These are phyloP conservation scores for Chelonoidis abingdonii DNA, from an alignment of 2,113 vertebrate genomes.

Conservation along the genomic window DNA sequence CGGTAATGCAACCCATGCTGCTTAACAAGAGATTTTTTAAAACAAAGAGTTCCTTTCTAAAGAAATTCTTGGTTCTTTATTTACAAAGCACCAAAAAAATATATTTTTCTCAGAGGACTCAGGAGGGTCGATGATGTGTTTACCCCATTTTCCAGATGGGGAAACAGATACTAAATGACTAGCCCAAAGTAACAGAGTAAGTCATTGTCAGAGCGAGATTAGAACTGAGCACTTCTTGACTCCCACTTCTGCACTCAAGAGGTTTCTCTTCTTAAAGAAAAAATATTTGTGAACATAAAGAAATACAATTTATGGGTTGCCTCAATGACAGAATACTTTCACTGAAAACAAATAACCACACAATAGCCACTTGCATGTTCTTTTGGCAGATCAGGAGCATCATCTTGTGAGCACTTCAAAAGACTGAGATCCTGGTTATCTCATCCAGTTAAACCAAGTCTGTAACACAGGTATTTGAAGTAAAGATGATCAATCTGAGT, in stretches of 20 bases:
- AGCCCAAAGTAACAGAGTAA: background rate
- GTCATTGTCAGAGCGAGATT: background rate
- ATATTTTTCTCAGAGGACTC: background rate
- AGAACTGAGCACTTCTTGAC: background rate
- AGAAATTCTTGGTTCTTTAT: background rate
- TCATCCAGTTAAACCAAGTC: too few species aligned
- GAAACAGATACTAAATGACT: background rate
- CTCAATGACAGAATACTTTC: background rate
- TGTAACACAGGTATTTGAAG: too few species aligned
- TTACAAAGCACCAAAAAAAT: background rate
- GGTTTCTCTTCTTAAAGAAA: background rate
- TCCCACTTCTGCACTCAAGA: background rate
- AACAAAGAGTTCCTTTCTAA: background rate
- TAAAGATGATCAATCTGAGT: too few species aligned
- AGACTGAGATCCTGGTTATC: too few species aligned
- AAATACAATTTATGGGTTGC: background rate
- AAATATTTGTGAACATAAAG: background rate
- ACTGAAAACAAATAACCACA: background rate
- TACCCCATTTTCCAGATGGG: background rate
- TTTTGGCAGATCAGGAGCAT: background rate
- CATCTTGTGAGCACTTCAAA: too few species aligned
- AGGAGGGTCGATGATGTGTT: background rate
- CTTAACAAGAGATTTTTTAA: background rate
- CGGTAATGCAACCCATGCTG: rapidly evolving
- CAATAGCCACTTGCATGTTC: background rate